These are phyloP conservation scores for Pogoniulus pusillus DNA, from an alignment of 2,797 vertebrate genomes.

Conservation along the genomic window DNA sequence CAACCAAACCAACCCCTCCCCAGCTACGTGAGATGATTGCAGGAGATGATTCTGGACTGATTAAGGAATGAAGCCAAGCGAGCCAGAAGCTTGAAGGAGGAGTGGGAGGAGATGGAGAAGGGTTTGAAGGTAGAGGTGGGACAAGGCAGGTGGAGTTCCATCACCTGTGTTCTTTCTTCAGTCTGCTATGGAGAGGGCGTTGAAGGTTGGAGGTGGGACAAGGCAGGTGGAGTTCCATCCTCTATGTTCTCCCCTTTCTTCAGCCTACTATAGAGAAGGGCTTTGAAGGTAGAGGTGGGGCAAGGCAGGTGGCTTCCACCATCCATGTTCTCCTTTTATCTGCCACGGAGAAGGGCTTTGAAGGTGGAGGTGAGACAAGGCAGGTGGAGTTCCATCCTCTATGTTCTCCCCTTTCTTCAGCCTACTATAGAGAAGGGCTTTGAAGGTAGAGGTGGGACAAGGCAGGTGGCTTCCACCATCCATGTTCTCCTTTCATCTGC, in stretches of 20 bases:
- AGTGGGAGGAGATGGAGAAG: conserved; percentile 50
- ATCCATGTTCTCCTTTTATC: background rate
- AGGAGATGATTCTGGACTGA: conserved; percentile 70
- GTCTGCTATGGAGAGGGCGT: background rate
- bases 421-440: background rate
- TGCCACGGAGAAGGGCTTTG: conserved; percentile 31
- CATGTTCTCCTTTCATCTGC: background rate
- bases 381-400: background rate
- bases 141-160: background rate
- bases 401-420: background rate
- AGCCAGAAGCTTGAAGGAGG: conserved; percentile 64
- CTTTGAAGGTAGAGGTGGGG: no score
- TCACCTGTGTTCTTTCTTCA: background rate
- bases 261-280: background rate
- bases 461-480: background rate
- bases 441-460: conserved; percentile 16
- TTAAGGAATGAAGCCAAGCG: conserved; percentile 72
- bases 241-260: background rate
- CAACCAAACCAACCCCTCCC: no score
- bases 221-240: background rate
- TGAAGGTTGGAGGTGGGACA: no score
- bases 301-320: background rate
- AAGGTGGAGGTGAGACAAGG: conserved; percentile 12
- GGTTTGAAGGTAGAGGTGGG: conserved; percentile 26
- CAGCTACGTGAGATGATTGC: conserved; percentile 59